A percentile compares a stretch with the other conserved stretches of the same genome.
phyloP scores from a whole-genome alignment of 2,113 vertebrate genomes.

The Heptranchias perlo region DNA sequence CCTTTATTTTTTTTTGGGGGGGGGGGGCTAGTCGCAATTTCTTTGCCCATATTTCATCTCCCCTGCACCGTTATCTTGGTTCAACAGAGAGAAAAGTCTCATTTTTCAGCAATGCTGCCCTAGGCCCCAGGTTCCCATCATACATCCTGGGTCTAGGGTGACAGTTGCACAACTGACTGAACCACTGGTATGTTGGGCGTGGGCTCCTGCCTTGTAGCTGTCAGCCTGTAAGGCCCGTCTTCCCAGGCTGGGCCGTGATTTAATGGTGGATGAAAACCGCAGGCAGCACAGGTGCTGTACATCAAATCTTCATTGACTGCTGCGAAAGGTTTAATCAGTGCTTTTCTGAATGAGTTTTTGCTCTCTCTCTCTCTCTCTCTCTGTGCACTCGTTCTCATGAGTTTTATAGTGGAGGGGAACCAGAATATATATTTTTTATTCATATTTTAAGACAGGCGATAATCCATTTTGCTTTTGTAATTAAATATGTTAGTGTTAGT shows the following conservation, averaged over 20 bases:
- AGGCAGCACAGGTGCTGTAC: conserved; percentile 47
- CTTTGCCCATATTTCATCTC: conserved; percentile 39
- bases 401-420: neutral
- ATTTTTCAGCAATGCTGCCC: conserved; percentile 55
- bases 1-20: conserved; percentile 9
- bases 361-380: neutral
- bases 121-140: conserved; percentile 37
- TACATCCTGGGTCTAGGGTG: conserved; percentile 55
- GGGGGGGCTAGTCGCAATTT: neutral
- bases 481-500: neutral
- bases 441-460: neutral
- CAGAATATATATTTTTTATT: neutral
- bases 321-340: conserved; percentile 48
- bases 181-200: conserved; percentile 46
- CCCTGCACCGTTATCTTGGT: conserved; percentile 51
- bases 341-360: conserved; percentile 34
- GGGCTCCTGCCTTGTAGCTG: conserved; percentile 39
- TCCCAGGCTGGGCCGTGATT: conserved; percentile 44
- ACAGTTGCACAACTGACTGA: conserved; percentile 51
- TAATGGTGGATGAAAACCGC: conserved; percentile 44
- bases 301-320: conserved; percentile 44
- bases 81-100: conserved; percentile 51
- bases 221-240: conserved; percentile 39
- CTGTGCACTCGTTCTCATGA: neutral
- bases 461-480: neutral